Percentiles rank a stretch among this genome's conserved stretches.
phyloP scores from a whole-genome alignment of 2,113 vertebrate genomes.

The Neopipo cinnamomea region DNA sequence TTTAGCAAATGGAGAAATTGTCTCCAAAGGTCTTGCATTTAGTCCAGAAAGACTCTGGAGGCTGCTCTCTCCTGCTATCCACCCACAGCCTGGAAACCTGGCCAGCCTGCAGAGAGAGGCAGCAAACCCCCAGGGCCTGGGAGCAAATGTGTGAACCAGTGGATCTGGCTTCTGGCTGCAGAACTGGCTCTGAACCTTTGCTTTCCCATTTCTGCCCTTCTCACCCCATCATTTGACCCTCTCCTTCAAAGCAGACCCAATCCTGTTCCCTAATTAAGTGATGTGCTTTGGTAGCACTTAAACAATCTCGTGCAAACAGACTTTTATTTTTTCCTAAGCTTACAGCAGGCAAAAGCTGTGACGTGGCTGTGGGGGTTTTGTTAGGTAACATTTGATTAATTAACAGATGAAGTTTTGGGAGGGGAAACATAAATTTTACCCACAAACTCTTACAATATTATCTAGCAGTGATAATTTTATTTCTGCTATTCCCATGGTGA shows the following conservation, averaged over 20 bases:
- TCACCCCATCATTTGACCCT: not conserved
- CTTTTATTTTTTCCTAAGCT: not conserved
- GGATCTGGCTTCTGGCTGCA: not conserved
- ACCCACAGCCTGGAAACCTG: not conserved
- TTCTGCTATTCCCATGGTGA: not conserved
- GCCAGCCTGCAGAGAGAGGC: not conserved
- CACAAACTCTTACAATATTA: not conserved
- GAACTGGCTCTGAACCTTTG: not conserved
- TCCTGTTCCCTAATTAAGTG: not conserved
- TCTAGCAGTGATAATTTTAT: not conserved
- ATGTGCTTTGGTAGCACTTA: not conserved
- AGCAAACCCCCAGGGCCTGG: not conserved
- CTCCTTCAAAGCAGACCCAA: not conserved
- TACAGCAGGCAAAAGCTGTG: not conserved
- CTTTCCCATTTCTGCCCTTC: not conserved
- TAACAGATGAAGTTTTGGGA: not conserved
- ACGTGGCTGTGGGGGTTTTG: not conserved
- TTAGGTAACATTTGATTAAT: not conserved
- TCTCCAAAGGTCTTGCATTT: not conserved
- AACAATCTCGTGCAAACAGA: not conserved
- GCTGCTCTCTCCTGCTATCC: not conserved
- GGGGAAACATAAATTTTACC: slow-evolving; percentile 12
- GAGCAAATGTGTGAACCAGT: not conserved
- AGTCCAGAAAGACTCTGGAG: not conserved
- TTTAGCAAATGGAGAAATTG: not conserved